Base-by-base conservation (phyloP, 1,140 invertebrate species). In the Atta colombica region DNA sequence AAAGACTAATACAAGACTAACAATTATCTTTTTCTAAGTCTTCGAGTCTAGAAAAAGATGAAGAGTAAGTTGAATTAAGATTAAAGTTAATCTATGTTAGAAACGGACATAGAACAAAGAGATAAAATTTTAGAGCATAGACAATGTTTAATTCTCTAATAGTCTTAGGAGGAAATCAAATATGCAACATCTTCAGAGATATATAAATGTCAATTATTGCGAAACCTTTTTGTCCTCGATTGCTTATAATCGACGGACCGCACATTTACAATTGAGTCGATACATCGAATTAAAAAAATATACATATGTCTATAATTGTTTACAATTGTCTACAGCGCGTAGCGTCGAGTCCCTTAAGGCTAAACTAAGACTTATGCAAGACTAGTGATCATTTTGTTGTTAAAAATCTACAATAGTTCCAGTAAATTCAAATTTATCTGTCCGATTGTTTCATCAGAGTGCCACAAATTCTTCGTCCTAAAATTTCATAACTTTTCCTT, bases 241-340 rank as follows among this genome's bases (percentile, higher is more conserved):
- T 25, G 21, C 14, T 28, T 14, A 51, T 49, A 28, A 51, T 75
- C 12, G 21, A 21, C n/a, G n/a, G 10, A 74, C 12, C 39, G 12
- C 21, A 39, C 21, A 58, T 21, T 74, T 75, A 60, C 12, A 75
- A 39, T 60, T 35, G n/a, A 60, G n/a, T 77, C 14, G 18, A 10
- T 69, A 60, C 39, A 39, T 75, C 14, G 14, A 77, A 61, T 77
- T 77, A 77, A 77, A 77, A 77, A 77, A 45, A 77, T 77, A 75
- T 58, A 58, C 35, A 39, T 25, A 60, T 61, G 35, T 39, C 3
- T 61, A 39, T 31, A 77, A 5, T 25, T 25, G n/a, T 61, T 18
- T 75, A 75, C 55, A 77, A 5, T 25, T 25, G n/a, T 61, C n/a
- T 75, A 75, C 55, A 25, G 14, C 35, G 16, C 16, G 7, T 14